A percentile compares a stretch with the other conserved stretches of the same genome.
These are phyloP conservation scores for Drosophila parthenogenetica DNA, from an alignment of 2,888 invertebrate species.

Conservation along the genomic window DNA sequence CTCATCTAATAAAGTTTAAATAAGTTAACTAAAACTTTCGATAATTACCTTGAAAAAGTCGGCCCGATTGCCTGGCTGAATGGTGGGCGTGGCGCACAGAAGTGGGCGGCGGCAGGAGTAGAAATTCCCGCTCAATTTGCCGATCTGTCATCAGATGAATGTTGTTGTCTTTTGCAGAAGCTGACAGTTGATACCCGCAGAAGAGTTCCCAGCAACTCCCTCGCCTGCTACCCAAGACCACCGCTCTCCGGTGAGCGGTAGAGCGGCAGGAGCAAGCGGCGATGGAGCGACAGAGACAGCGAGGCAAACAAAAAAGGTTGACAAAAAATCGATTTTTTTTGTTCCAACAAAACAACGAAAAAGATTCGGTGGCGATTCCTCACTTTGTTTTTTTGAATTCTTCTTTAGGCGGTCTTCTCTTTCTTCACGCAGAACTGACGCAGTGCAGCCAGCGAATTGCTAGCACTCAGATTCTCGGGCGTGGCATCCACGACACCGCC, in stretches of 20 bases:
- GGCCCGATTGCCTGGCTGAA: conserved; percentile 53
- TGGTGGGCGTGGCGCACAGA: conserved; percentile 46
- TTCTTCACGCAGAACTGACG: conserved; percentile 99
- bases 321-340: conserved; percentile 54
- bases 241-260: not conserved
- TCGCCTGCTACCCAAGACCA: too few species aligned
- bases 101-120: conserved; percentile 22
- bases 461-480: conserved; percentile 84
- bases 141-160: conserved; percentile 1
- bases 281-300: conserved; percentile 32
- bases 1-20: not conserved
- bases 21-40: not conserved
- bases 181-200: not conserved
- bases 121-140: not conserved
- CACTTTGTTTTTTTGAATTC: not conserved
- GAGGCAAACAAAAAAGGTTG: conserved; percentile 78
- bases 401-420: conserved; percentile 86
- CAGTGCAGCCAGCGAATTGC: conserved; percentile 96
- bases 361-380: conserved; percentile 59
- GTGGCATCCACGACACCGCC: conserved; percentile 22
- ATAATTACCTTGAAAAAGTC: conserved; percentile 72
- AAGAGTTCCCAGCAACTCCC: not conserved
- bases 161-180: conserved; percentile 11
- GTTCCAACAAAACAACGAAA: conserved; percentile 70
- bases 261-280: not conserved